A percentile compares a stretch with the other conserved stretches of the same genome.
phyloP scores from a whole-genome alignment of 2,113 vertebrate species.

The Ceyx margarethae region DNA sequence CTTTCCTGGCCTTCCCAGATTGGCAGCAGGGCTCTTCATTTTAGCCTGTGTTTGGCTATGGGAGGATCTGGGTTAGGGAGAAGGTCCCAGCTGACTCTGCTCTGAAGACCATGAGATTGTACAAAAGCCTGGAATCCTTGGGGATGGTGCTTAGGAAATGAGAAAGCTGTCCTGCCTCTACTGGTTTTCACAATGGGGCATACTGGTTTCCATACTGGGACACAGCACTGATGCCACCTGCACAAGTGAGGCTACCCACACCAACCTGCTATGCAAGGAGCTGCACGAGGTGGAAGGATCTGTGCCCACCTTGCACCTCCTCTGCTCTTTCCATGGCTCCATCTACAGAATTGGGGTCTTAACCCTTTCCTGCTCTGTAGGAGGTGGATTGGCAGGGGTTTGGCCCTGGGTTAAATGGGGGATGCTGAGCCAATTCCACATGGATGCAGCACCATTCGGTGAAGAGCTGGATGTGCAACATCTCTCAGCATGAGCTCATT shows the following conservation, averaged over 20 bases:
- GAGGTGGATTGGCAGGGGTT: neutral
- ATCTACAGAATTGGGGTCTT: neutral
- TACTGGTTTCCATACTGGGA: neutral
- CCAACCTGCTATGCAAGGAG: neutral
- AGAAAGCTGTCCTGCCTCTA: neutral
- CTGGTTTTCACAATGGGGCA: accelerated
- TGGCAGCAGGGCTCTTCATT: neutral
- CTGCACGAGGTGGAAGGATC: neutral
- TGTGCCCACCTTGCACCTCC: neutral
- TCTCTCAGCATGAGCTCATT: neutral
- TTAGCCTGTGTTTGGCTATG: neutral
- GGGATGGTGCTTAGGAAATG: accelerated
- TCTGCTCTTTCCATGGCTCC: neutral
- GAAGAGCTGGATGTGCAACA: neutral
- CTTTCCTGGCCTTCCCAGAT: neutral
- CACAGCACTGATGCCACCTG: accelerated
- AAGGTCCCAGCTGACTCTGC: neutral
- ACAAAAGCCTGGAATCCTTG: neutral
- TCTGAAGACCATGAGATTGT: neutral
- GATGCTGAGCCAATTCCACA: neutral
- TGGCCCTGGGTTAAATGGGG: neutral
- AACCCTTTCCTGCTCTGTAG: neutral
- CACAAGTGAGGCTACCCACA: neutral
- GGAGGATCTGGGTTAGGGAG: neutral
- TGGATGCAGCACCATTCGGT: accelerated